phyloP scores from a whole-genome alignment of 2,888 invertebrate genomes.

The Lathronympha strigana region DNA sequence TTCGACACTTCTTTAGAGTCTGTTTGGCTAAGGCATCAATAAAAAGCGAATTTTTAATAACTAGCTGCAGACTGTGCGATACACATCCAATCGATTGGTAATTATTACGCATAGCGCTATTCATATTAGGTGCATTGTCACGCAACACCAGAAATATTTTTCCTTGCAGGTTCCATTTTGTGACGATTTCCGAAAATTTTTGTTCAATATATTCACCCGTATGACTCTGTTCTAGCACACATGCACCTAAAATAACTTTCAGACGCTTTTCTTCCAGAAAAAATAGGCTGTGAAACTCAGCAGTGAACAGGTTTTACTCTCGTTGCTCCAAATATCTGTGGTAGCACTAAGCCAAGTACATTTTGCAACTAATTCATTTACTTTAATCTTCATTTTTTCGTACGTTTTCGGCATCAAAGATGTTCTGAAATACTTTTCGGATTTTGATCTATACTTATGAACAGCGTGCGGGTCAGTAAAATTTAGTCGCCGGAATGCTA shows the following conservation, averaged over 20 bases:
- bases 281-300: constrained; percentile 39
- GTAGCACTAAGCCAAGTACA: constrained; percentile 20
- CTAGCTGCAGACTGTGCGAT: constrained; percentile 44
- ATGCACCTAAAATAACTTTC: constrained; percentile 40
- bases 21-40: constrained; percentile 41
- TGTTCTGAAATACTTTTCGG: constrained; percentile 48
- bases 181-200: constrained; percentile 33
- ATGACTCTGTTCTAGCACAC: constrained; percentile 34
- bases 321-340: constrained; percentile 16
- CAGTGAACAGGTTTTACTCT: constrained; percentile 39
- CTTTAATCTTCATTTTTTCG: constrained; percentile 45
- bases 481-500: constrained; percentile 43
- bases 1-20: constrained; percentile 44
- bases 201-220: constrained; percentile 38
- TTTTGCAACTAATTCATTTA: constrained; percentile 23
- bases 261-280: constrained; percentile 31
- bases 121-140: constrained; percentile 42
- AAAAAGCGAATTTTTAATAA: constrained; percentile 44
- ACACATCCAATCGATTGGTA: constrained; percentile 44
- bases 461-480: constrained; percentile 42
- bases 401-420: constrained; percentile 48
- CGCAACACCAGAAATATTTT: constrained; percentile 38
- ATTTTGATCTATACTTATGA: constrained; percentile 44
- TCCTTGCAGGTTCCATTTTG: constrained; percentile 24
- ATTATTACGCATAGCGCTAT: constrained; percentile 40